Percentiles rank a stretch among this genome's conserved stretches.
Evolutionary conservation across 2,797 vertebrate species (phyloP).

Genomic region (Lepilemur ruficaudatus): DNA sequence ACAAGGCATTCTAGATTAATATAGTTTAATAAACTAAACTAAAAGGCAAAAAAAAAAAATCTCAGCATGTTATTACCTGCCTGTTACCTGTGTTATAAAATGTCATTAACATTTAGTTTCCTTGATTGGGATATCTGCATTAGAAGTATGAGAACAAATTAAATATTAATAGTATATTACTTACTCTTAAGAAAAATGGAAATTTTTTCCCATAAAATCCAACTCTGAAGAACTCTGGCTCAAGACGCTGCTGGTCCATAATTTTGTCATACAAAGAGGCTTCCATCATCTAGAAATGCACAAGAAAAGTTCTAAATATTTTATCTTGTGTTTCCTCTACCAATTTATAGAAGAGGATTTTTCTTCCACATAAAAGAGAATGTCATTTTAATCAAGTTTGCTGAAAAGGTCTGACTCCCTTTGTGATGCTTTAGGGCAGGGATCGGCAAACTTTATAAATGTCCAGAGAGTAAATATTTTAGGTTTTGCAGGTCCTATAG

Average conservation of each 20-base stretch:
- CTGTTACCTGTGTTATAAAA: not conserved
- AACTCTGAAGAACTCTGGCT: conserved; percentile 98
- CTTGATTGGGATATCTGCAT: not conserved
- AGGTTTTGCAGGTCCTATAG: not conserved
- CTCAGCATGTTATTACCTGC: not conserved
- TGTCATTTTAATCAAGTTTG: not conserved
- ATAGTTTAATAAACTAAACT: not conserved
- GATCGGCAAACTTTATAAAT: not conserved
- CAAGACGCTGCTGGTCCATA: conserved; percentile 98
- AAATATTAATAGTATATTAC: conserved; percentile 46
- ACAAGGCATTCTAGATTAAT: not conserved
- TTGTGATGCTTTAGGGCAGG: not conserved
- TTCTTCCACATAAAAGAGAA: not conserved
- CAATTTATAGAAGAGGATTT: not conserved
- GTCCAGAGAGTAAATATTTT: not conserved
- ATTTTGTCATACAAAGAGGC: conserved; percentile 99
- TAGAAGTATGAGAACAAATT: not conserved
- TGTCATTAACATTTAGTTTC: not conserved
- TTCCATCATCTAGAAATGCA: conserved; percentile 94
- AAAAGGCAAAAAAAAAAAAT: not conserved
- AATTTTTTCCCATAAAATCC: conserved; percentile 99
- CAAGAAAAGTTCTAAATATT: not conserved
- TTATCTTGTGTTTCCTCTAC: not conserved
- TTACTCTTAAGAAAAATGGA: conserved; percentile 98
- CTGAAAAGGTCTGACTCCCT: not conserved